A percentile compares a stretch with the other conserved stretches of the same genome.
These are phyloP conservation scores for Myzus persicae DNA, from an alignment of 1,140 invertebrate genomes.

Conservation along the genomic window DNA sequence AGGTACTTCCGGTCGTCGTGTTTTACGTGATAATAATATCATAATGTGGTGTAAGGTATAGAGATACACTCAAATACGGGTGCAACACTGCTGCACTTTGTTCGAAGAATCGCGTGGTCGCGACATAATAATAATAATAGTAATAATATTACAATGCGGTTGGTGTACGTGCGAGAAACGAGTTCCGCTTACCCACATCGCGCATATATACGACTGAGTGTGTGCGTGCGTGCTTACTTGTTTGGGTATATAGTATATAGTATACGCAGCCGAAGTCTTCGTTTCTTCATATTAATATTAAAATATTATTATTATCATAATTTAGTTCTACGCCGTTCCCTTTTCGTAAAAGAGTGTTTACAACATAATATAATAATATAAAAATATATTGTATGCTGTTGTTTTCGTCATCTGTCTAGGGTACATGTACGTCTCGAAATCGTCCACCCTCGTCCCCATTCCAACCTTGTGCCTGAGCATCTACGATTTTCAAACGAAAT, in stretches of 20 bases:
- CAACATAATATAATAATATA: neutral
- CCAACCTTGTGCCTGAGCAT: no score
- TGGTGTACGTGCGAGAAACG: slow-evolving; percentile 28
- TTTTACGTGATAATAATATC: neutral
- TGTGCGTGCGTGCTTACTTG: neutral
- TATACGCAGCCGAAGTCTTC: neutral
- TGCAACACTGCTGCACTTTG: neutral
- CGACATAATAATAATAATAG: neutral
- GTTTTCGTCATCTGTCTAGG: neutral
- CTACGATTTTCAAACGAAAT: neutral
- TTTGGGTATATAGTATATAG: no score
- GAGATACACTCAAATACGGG: neutral
- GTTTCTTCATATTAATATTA: neutral
- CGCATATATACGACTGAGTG: neutral
- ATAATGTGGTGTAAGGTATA: neutral
- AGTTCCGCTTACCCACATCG: neutral
- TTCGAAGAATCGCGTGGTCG: neutral
- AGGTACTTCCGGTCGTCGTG: neutral
- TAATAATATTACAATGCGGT: neutral
- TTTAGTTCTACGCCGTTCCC: neutral
- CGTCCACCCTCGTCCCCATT: neutral
- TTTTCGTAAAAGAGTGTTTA: neutral
- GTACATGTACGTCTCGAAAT: neutral
- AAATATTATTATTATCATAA: neutral
- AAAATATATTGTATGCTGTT: neutral